Conservation (phyloP, 2,113 vertebrate genomes). For the Osmerus eperlanus region DNA sequence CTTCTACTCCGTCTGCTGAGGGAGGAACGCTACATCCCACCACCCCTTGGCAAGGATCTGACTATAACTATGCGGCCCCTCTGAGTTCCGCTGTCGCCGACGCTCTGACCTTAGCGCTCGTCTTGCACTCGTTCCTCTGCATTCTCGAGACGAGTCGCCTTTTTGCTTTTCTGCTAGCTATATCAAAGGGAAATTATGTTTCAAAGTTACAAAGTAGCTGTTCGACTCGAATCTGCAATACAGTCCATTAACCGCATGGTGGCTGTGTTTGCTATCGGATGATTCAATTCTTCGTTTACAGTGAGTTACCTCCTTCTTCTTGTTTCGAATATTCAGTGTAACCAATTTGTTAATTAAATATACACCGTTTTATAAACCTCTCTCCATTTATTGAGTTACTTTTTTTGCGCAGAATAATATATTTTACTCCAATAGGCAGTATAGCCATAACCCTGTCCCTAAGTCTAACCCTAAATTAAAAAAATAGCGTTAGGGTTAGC, state of each 20-base stretch:
- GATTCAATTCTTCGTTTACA: neutral
- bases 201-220: no score
- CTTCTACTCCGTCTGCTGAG: slow-evolving; percentile 86
- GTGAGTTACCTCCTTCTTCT: neutral
- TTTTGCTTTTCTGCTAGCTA: no score
- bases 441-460: no score
- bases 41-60: slow-evolving; percentile 76
- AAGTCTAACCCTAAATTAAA: no score
- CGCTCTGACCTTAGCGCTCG: neutral
- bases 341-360: neutral
- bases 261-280: slow-evolving; percentile 40
- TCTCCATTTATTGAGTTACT: no score
- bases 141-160: neutral
- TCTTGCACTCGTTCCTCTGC: neutral
- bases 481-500: no score
- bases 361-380: neutral
- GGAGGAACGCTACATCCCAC: slow-evolving; percentile 87
- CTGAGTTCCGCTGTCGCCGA: slow-evolving; percentile 3
- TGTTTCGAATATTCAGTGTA: neutral
- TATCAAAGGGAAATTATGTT: no score
- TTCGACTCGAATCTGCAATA: neutral
- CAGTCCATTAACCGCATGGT: slow-evolving; percentile 40
- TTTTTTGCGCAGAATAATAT: no score
- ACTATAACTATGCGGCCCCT: slow-evolving; percentile 78
- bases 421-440: no score